Evolutionary conservation across 1,140 invertebrate species (phyloP).

Genomic region (Trichogramma pretiosum): DNA sequence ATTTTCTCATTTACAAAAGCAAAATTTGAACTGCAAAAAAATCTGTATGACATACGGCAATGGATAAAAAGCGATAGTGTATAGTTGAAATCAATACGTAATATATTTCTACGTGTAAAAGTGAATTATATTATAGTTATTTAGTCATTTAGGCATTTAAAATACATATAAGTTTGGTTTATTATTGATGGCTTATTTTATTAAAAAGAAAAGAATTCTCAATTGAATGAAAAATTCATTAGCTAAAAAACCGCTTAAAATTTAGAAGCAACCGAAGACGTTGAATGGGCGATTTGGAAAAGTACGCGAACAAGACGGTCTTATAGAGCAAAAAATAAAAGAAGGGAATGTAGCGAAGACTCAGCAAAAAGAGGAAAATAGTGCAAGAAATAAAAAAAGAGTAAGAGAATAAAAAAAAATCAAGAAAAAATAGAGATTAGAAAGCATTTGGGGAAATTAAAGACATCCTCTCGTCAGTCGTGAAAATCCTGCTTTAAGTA

Average conservation of each 20-base stretch:
- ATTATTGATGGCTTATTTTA: slow-evolving; percentile 10
- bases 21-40: too few relatives aligned
- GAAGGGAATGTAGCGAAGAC: background rate
- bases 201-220: background rate
- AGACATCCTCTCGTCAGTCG: background rate
- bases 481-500: too few relatives aligned
- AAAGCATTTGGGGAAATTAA: slow-evolving; percentile 1
- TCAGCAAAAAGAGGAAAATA: slow-evolving; percentile 20
- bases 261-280: slow-evolving; percentile 7
- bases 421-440: slow-evolving; percentile 8
- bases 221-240: too few relatives aligned
- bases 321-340: background rate
- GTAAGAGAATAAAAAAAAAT: background rate
- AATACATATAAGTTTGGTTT: slow-evolving; percentile 9
- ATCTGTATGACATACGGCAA: too few relatives aligned
- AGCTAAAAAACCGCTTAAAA: too few relatives aligned
- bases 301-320: too few relatives aligned
- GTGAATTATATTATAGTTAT: slow-evolving; percentile 15
- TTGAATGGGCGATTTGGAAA: slow-evolving; percentile 7
- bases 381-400: slow-evolving; percentile 23
- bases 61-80: slow-evolving; percentile 22
- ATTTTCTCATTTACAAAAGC: too few relatives aligned
- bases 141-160: slow-evolving; percentile 14
- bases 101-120: slow-evolving; percentile 34
- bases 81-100: slow-evolving; percentile 39